phyloP scores from a whole-genome alignment of 2,797 vertebrate genomes.

The Caiman crocodilus region DNA sequence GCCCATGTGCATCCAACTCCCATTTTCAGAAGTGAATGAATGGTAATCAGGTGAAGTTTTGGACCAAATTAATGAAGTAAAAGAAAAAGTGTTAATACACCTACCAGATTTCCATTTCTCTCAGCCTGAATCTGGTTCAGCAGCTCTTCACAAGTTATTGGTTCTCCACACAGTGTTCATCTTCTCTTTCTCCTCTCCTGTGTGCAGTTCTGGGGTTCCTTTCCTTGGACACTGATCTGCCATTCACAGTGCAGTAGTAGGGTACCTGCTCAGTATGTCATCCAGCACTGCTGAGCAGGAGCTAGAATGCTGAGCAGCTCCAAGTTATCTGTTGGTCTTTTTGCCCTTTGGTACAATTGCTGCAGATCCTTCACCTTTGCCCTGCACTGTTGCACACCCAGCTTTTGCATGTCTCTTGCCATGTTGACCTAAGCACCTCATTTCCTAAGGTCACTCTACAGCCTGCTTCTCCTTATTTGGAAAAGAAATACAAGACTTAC shows the following conservation, averaged over 20 bases:
- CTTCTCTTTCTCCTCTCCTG: background rate
- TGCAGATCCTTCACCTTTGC: background rate
- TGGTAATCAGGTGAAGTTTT: background rate
- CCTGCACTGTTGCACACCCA: background rate
- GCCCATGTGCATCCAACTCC: background rate
- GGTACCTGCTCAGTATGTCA: background rate
- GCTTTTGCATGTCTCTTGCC: background rate
- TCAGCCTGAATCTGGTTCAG: too few species aligned
- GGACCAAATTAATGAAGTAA: too few species aligned
- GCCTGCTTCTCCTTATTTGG: fast-evolving
- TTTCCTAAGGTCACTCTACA: background rate
- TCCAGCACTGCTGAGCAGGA: background rate
- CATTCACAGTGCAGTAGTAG: background rate
- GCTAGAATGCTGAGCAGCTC: background rate
- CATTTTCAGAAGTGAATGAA: background rate
- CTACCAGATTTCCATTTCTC: too few species aligned
- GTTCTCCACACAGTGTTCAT: too few species aligned
- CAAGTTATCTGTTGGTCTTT: background rate
- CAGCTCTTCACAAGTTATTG: too few species aligned
- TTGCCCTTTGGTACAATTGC: background rate
- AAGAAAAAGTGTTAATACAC: too few species aligned
- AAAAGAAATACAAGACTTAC: background rate
- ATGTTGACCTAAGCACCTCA: background rate
- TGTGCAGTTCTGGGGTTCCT: background rate
- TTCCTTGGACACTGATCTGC: background rate